phyloP scores from a whole-genome alignment of 1,140 invertebrate species.

The Campoletis sonorensis region DNA sequence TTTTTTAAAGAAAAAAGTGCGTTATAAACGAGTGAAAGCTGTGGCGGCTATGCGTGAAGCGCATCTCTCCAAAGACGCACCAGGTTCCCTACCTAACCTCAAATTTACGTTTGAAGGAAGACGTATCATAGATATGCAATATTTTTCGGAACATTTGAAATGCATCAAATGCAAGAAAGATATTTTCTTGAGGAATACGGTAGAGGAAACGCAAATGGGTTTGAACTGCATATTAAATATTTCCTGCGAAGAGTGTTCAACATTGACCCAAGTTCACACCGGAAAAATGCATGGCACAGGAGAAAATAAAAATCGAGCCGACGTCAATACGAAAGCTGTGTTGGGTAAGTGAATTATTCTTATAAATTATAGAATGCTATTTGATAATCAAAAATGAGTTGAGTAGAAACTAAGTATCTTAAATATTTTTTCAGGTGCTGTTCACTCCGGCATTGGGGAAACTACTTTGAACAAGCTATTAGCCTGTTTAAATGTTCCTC shows the following conservation, averaged over 20 bases:
- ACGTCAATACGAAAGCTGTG: conserved; percentile 1
- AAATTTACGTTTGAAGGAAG: conserved; percentile 1
- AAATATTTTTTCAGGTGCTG: background rate
- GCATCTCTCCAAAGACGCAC: background rate
- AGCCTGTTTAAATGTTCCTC: background rate
- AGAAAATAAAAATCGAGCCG: background rate
- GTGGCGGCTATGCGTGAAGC: conserved; percentile 12
- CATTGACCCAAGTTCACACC: background rate
- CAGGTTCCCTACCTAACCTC: background rate
- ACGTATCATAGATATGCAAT: background rate
- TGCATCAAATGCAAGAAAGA: background rate
- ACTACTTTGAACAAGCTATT: conserved; percentile 2
- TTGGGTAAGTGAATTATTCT: conserved; percentile 5
- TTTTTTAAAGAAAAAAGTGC: background rate
- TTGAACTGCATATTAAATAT: conserved; percentile 4
- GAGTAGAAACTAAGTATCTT: background rate
- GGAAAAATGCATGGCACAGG: conserved; percentile 4
- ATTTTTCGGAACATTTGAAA: background rate
- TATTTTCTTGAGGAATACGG: background rate
- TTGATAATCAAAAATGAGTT: background rate
- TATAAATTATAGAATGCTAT: background rate
- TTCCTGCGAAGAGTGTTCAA: conserved; percentile 11
- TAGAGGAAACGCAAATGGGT: background rate
- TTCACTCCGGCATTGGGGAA: conserved; percentile 4
- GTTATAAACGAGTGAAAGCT: background rate